Percentiles rank a stretch among this genome's conserved stretches.
phyloP scores from a whole-genome alignment of 2,113 vertebrate genomes.

The Xenopus borealis region DNA sequence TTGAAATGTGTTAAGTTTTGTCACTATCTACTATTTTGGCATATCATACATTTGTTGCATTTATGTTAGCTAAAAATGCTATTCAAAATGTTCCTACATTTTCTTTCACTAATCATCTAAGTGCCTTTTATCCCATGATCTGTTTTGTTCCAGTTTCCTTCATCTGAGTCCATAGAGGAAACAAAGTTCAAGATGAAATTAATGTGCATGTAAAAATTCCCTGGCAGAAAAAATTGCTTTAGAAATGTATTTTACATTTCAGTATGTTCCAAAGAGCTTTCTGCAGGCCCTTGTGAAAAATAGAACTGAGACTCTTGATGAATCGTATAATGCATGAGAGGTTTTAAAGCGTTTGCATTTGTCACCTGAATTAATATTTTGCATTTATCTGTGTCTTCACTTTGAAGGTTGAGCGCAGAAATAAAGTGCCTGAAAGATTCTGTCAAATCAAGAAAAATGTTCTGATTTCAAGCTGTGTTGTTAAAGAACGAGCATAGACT shows the following conservation, averaged over 20 bases:
- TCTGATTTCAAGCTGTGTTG: conserved; percentile 15
- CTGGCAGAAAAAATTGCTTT: conserved; percentile 23
- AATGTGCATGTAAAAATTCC: conserved; percentile 35
- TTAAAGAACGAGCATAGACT: not conserved
- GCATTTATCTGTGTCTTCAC: conserved; percentile 29
- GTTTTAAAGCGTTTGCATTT: conserved; percentile 37
- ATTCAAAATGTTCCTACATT: conserved; percentile 18
- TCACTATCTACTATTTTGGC: conserved; percentile 16
- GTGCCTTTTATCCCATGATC: conserved; percentile 40
- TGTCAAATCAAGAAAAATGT: conserved; percentile 11
- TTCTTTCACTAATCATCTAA: conserved; percentile 42
- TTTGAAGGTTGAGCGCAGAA: conserved; percentile 27
- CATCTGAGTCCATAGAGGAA: conserved; percentile 38
- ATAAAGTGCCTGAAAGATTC: conserved; percentile 3
- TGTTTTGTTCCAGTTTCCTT: conserved; percentile 33
- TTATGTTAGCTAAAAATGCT: conserved; percentile 27
- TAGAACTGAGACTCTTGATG: conserved; percentile 26
- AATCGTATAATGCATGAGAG: conserved; percentile 39
- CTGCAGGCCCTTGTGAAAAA: conserved; percentile 27
- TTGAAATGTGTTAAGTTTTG: not conserved
- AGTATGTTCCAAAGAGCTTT: conserved; percentile 21
- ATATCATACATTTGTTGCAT: conserved; percentile 30
- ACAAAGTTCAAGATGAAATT: conserved; percentile 41
- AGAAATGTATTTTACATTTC: conserved; percentile 44
- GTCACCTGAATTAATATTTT: conserved; percentile 38